These are phyloP conservation scores for Mythimna pallens DNA, from an alignment of 2,888 invertebrate genomes.

Conservation along the genomic window DNA sequence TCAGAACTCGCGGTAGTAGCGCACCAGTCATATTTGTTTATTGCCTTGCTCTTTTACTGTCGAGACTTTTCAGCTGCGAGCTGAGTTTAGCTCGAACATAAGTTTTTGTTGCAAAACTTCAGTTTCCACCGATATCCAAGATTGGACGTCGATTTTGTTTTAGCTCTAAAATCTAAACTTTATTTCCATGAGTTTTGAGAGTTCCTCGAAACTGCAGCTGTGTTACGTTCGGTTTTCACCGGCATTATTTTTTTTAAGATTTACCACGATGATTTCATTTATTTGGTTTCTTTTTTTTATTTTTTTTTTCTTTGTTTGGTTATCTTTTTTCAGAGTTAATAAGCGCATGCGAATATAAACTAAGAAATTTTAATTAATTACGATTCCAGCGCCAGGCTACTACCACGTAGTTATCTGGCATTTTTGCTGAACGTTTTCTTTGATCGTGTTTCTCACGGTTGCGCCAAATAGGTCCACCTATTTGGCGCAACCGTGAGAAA, in stretches of 20 bases:
- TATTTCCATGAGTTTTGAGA: conserved; percentile 22
- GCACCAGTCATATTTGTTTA: conserved; percentile 54
- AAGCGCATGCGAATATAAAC: background rate
- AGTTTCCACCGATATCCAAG: conserved; percentile 44
- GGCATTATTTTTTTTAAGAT: too few species aligned
- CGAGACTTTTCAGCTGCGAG: conserved; percentile 38
- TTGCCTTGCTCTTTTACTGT: conserved; percentile 45
- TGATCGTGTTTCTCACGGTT: too few species aligned
- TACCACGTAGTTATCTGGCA: too few species aligned
- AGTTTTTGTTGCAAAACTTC: conserved; percentile 49
- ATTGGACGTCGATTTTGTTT: conserved; percentile 43
- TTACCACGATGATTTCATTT: background rate
- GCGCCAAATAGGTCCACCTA: too few species aligned
- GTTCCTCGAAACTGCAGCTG: conserved; percentile 10
- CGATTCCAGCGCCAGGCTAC: too few species aligned
- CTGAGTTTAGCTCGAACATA: conserved; percentile 30
- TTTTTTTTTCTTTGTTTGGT: too few species aligned
- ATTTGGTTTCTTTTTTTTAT: too few species aligned
- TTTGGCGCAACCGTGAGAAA: too few species aligned
- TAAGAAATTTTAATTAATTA: too few species aligned
- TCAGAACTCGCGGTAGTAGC: conserved; percentile 31
- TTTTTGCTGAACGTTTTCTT: too few species aligned
- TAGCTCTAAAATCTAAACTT: conserved; percentile 33
- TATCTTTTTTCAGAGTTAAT: background rate
- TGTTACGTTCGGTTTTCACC: background rate